Conservation (phyloP, 2,797 vertebrate species). For the Gephyroberyx darwinii region DNA sequence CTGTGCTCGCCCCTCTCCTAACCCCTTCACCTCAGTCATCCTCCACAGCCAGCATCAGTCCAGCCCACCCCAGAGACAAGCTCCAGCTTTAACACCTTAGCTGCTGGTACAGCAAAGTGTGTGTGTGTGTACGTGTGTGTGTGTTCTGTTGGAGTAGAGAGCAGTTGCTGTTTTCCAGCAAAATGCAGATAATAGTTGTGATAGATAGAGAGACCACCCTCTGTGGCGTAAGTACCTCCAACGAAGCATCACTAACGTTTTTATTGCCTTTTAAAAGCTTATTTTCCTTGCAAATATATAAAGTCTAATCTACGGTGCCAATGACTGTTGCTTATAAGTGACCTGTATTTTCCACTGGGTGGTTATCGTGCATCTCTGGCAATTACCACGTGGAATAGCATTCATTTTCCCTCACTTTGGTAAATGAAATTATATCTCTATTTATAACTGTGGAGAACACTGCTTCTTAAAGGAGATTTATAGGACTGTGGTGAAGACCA, state of each 20-base stretch:
- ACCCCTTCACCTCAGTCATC: constrained; percentile 78
- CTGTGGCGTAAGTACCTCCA: constrained; percentile 53
- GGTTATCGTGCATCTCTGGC: constrained; percentile 70
- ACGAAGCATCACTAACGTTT: constrained; percentile 62
- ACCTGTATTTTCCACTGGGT: constrained; percentile 61
- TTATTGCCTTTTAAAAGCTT: constrained; percentile 64
- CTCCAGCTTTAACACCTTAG: constrained; percentile 65
- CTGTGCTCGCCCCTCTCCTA: constrained; percentile 75
- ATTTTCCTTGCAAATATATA: constrained; percentile 58
- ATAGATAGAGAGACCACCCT: constrained; percentile 55
- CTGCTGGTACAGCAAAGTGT: constrained; percentile 45
- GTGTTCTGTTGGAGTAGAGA: background rate
- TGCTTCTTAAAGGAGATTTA: constrained; percentile 62
- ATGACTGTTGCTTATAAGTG: constrained; percentile 60
- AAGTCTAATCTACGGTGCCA: constrained; percentile 52
- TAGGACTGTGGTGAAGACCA: constrained; percentile 40
- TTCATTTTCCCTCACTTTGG: constrained; percentile 68
- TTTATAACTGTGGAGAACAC: constrained; percentile 62
- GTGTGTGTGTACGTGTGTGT: constrained; percentile 2
- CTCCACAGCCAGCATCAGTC: constrained; percentile 70
- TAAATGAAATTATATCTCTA: constrained; percentile 68
- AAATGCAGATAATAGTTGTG: constrained; percentile 35
- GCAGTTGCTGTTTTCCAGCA: constrained; percentile 29
- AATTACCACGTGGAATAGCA: constrained; percentile 63
- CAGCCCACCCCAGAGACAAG: constrained; percentile 76